Conservation (phyloP, 2,797 vertebrate species). For the Sebastiscus tertius region DNA sequence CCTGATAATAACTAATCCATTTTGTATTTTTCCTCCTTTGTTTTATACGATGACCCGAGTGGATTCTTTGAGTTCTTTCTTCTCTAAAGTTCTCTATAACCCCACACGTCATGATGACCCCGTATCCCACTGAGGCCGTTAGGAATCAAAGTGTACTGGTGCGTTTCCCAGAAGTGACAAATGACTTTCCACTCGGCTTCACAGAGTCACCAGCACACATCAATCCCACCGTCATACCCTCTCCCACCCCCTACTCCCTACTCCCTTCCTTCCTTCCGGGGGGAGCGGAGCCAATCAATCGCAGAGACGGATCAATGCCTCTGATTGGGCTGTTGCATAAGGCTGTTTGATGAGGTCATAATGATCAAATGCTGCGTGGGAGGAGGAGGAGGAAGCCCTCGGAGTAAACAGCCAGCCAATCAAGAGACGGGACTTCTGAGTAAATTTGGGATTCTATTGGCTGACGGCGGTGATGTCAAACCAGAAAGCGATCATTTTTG, state of each 20-base stretch:
- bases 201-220: slow-evolving; percentile 46
- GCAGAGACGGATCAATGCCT: slow-evolving; percentile 67
- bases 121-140: not conserved
- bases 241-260: not conserved
- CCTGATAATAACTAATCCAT: not conserved
- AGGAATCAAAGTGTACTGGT: slow-evolving; percentile 36
- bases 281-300: slow-evolving; percentile 60
- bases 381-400: not conserved
- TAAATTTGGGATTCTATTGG: slow-evolving; percentile 1
- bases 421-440: not conserved
- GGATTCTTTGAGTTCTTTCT: not conserved
- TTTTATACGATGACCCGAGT: not conserved
- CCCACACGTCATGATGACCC: not conserved
- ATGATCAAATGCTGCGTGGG: slow-evolving; percentile 36
- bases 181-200: slow-evolving; percentile 61
- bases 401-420: slow-evolving; percentile 3
- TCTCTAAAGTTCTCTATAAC: not conserved
- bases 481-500: not conserved
- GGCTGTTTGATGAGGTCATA: slow-evolving; percentile 67
- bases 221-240: slow-evolving; percentile 7
- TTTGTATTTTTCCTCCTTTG: not conserved
- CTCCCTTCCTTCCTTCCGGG: slow-evolving; percentile 52
- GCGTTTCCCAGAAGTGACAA: slow-evolving; percentile 56
- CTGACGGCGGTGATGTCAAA: slow-evolving; percentile 6
- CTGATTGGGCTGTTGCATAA: slow-evolving; percentile 75